phyloP scores from a whole-genome alignment of 1,140 invertebrate species.

The Spodoptera frugiperda region DNA sequence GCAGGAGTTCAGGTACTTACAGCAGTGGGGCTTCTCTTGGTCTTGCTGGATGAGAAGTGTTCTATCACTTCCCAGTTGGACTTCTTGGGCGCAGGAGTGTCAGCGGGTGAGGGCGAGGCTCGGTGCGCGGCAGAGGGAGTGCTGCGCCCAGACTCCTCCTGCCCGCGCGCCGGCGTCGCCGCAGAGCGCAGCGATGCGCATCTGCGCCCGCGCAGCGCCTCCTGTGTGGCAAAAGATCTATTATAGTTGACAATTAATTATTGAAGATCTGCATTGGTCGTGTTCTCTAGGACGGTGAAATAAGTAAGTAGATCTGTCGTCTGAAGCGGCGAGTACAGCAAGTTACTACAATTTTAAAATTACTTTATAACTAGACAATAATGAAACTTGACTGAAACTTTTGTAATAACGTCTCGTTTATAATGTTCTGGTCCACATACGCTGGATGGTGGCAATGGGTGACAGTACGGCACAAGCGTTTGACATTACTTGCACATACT shows the following conservation, averaged over 20 bases:
- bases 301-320: no score
- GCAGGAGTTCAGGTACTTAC: slow-evolving; percentile 63
- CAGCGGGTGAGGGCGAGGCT: slow-evolving; percentile 85
- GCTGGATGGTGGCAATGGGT: no score
- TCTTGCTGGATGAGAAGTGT: slow-evolving; percentile 88
- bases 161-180: slow-evolving; percentile 57
- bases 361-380: no score
- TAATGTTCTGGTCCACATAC: no score
- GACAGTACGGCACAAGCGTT: no score
- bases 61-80: slow-evolving; percentile 96
- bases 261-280: background rate
- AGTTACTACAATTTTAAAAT: no score
- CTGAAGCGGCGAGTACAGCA: no score
- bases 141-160: slow-evolving; percentile 76
- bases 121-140: slow-evolving; percentile 68
- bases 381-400: no score
- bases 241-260: background rate
- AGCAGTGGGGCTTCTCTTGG: slow-evolving; percentile 73
- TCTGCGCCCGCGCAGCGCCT: slow-evolving; percentile 73
- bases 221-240: slow-evolving; percentile 54
- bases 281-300: no score
- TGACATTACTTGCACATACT: no score
- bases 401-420: no score
- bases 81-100: slow-evolving; percentile 87
- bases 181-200: slow-evolving; percentile 76